These are phyloP conservation scores for Dryocosmus kuriphilus DNA, from an alignment of 2,888 invertebrate species.

Conservation along the genomic window DNA sequence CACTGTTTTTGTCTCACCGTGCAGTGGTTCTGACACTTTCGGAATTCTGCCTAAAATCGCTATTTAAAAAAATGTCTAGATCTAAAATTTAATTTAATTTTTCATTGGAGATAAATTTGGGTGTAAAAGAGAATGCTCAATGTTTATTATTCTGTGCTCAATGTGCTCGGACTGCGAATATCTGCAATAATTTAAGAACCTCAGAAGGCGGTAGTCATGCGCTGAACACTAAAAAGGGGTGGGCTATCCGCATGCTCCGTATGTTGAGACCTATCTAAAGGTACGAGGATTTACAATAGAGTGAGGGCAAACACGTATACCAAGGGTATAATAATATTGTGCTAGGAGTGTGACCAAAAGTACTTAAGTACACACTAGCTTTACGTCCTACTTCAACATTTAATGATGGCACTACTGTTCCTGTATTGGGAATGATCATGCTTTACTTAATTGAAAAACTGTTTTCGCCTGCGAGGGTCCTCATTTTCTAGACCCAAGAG, in stretches of 20 bases:
- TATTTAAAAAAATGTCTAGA: not conserved
- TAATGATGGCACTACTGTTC: constrained; percentile 42
- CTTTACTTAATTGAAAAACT: constrained; percentile 28
- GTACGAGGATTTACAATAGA: not conserved
- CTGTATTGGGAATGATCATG: not conserved
- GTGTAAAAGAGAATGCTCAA: constrained; percentile 47
- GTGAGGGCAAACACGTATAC: not conserved
- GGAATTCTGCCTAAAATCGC: not conserved
- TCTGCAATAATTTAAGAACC: constrained; percentile 61
- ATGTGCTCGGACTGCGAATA: constrained; percentile 54
- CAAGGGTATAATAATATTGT: constrained; percentile 12
- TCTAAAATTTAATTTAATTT: constrained; percentile 12
- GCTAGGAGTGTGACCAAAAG: constrained; percentile 55
- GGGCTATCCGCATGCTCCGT: constrained; percentile 25
- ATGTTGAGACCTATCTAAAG: constrained; percentile 40
- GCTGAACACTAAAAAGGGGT: constrained; percentile 39
- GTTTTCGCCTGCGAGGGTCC: not conserved
- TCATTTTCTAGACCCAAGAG: constrained; percentile 8
- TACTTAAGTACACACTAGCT: constrained; percentile 51
- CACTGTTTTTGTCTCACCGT: not conserved
- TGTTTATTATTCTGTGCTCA: constrained; percentile 55
- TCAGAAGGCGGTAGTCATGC: constrained; percentile 50
- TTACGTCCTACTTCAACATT: constrained; percentile 50
- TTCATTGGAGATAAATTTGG: not conserved
- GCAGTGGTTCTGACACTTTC: not conserved